Conservation (phyloP, 2,888 invertebrate species). For the Sabatieria punctata region DNA sequence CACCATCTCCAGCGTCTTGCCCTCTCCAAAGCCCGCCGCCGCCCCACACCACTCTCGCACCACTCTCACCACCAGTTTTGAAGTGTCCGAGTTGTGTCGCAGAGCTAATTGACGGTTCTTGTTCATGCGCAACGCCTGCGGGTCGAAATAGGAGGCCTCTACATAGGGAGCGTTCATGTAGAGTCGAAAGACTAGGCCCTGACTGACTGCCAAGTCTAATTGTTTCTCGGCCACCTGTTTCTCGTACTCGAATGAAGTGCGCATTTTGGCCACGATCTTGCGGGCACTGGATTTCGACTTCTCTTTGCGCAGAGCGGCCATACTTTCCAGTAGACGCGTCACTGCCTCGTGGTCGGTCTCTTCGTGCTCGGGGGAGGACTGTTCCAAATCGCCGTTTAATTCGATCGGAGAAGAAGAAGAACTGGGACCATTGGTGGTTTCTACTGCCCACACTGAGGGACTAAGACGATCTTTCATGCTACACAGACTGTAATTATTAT, state of each 20-base stretch:
- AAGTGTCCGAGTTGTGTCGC: background rate
- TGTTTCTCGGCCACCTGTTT: background rate
- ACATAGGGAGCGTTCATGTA: too few species aligned
- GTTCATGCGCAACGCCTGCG: background rate
- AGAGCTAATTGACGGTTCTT: background rate
- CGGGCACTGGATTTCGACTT: background rate
- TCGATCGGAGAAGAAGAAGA: too few species aligned
- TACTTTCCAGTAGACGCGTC: background rate
- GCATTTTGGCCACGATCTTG: background rate
- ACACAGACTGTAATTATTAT: too few species aligned
- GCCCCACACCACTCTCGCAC: background rate
- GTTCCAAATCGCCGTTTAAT: too few species aligned
- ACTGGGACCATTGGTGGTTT: too few species aligned
- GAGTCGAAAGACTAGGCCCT: background rate
- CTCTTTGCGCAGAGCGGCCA: background rate
- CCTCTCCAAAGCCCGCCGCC: background rate
- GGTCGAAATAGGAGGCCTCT: background rate
- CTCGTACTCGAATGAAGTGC: background rate
- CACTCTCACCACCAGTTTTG: background rate
- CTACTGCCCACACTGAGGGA: too few species aligned
- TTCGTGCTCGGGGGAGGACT: too few species aligned
- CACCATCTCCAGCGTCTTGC: background rate
- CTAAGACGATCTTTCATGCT: too few species aligned
- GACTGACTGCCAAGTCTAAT: background rate
- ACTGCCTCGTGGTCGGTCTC: too few species aligned